Conservation (phyloP, 2,797 vertebrate genomes). For the Melanotaenia trifasciata region DNA sequence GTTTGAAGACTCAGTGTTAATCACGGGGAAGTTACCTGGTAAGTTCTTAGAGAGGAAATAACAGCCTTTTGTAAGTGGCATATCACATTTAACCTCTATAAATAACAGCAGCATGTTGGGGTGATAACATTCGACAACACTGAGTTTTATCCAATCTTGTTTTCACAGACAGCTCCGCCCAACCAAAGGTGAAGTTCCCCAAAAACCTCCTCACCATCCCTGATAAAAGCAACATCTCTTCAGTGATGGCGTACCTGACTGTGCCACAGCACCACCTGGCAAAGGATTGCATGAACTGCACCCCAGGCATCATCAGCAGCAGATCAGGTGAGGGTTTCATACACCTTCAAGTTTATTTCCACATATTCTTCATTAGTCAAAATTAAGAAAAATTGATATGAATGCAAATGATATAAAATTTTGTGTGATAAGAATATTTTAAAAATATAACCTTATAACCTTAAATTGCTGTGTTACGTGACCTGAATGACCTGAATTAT, state of each 20-base stretch:
- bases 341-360: not conserved
- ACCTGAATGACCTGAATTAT: no score
- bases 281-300: conserved; percentile 87
- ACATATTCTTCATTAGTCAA: no score
- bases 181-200: conserved; percentile 91
- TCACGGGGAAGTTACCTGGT: conserved; percentile 92
- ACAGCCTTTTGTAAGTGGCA: not conserved
- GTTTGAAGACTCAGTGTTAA: conserved; percentile 92
- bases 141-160: not conserved
- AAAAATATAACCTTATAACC: no score
- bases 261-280: conserved; percentile 87
- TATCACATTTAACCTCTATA: not conserved
- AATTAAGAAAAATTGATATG: no score
- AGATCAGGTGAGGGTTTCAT: conserved; percentile 83
- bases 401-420: no score
- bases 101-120: not conserved
- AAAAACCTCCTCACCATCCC: conserved; percentile 87
- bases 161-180: conserved; percentile 87
- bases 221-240: conserved; percentile 83
- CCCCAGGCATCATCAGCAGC: conserved; percentile 85
- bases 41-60: conserved; percentile 18
- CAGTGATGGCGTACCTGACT: conserved; percentile 90
- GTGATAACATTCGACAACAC: not conserved
- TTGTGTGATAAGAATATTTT: no score
- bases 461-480: no score